Percentiles rank a stretch among this genome's conserved stretches.
These are phyloP conservation scores for Tiphia femorata DNA, from an alignment of 2,888 invertebrate genomes.

Conservation along the genomic window DNA sequence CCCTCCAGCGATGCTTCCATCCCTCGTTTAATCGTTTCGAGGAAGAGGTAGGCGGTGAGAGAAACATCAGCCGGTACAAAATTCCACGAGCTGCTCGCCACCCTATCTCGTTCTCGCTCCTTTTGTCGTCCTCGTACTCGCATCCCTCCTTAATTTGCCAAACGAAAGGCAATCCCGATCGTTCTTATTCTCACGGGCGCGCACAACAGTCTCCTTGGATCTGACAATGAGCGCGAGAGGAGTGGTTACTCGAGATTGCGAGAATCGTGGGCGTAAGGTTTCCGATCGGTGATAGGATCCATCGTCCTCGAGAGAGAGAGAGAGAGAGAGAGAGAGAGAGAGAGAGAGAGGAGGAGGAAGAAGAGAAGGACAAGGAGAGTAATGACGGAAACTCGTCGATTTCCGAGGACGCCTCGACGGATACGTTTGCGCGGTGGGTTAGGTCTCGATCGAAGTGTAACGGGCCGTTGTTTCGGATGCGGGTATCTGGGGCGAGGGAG, in stretches of 20 bases:
- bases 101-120: neutral
- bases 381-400: constrained; percentile 38
- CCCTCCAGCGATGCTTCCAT: neutral
- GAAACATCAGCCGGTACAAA: constrained; percentile 18
- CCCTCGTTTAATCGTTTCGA: neutral
- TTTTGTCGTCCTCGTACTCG: no score
- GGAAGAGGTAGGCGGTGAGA: constrained; percentile 8
- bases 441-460: constrained; percentile 66
- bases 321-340: no score
- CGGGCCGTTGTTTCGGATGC: constrained; percentile 67
- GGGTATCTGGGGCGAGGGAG: constrained; percentile 60
- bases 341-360: no score
- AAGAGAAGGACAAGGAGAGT: no score
- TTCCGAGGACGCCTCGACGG: constrained; percentile 51
- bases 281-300: neutral
- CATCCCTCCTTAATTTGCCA: no score
- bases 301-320: no score
- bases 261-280: neutral
- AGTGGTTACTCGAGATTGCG: no score
- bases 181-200: no score
- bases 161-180: no score
- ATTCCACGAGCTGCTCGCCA: constrained; percentile 1
- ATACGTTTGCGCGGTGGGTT: constrained; percentile 63
- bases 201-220: no score
- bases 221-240: no score